Percentiles rank a stretch among this genome's conserved stretches.
Evolutionary conservation across 1,140 invertebrate genomes (phyloP).

Genomic region (Dolichoris vasculosae): DNA sequence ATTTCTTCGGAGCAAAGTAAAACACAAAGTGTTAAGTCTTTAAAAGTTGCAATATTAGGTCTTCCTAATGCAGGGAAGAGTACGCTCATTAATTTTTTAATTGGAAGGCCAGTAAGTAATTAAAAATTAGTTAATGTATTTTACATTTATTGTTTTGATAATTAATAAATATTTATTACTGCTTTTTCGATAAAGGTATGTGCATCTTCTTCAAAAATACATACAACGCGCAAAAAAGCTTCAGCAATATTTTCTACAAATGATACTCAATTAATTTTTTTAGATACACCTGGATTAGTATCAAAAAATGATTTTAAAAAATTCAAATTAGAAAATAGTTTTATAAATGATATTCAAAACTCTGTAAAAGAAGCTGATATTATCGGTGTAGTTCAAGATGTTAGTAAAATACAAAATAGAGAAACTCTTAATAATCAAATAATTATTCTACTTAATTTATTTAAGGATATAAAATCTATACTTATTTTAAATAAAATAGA

Average conservation of each 20-base stretch:
- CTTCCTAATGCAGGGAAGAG: conserved; percentile 96
- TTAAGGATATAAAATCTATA: conserved; percentile 80
- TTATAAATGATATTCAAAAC: conserved; percentile 79
- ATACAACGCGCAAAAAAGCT: conserved; percentile 87
- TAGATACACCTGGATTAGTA: conserved; percentile 90
- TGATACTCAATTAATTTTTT: conserved; percentile 89
- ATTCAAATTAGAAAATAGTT: conserved; percentile 80
- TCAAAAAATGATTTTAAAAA: conserved; percentile 79
- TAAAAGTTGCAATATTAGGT: conserved; percentile 92
- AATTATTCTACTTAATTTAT: conserved; percentile 80
- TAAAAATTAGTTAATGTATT: conserved; percentile 35
- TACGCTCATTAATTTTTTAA: conserved; percentile 91
- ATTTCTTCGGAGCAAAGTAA: conserved; percentile 34
- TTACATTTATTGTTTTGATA: conserved; percentile 19
- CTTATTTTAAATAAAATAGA: conserved; percentile 95
- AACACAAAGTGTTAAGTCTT: conserved; percentile 64
- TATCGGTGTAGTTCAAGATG: conserved; percentile 90
- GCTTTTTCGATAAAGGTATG: conserved; percentile 80
- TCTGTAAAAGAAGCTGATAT: conserved; percentile 85
- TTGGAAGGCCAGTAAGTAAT: conserved; percentile 82
- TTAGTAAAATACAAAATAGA: conserved; percentile 81
- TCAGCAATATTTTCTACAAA: conserved; percentile 83
- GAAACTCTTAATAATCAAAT: conserved; percentile 82
- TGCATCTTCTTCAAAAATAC: conserved; percentile 90
- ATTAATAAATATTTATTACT: conserved; percentile 2